phyloP scores from a whole-genome alignment of 2,113 vertebrate genomes.

The Charadrius vociferus region DNA sequence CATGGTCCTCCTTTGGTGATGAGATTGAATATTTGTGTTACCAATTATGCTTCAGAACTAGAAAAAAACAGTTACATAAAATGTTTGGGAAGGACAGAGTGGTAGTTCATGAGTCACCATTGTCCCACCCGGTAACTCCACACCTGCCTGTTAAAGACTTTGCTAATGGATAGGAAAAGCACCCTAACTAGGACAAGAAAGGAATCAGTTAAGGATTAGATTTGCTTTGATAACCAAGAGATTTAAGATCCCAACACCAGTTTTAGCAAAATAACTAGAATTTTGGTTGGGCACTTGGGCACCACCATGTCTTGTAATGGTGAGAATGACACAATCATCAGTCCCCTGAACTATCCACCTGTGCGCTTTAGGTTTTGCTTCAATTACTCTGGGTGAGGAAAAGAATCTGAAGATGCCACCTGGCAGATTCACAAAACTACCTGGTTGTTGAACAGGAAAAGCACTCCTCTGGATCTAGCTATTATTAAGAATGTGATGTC shows the following conservation, averaged over 20 bases:
- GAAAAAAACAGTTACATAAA: neutral
- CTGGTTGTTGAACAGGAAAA: neutral
- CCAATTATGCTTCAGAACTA: neutral
- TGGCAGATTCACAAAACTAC: neutral
- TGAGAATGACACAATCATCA: neutral
- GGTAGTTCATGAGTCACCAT: neutral
- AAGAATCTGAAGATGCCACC: neutral
- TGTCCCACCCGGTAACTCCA: neutral
- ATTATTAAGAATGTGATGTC: neutral
- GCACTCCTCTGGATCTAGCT: neutral
- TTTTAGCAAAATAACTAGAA: neutral
- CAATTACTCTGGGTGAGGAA: neutral
- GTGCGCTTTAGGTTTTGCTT: neutral
- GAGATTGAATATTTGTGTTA: neutral
- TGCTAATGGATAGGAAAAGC: neutral
- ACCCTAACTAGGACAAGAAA: neutral
- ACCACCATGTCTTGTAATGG: neutral
- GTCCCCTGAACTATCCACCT: neutral
- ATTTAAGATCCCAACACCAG: neutral
- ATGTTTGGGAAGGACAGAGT: neutral
- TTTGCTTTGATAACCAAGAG: neutral
- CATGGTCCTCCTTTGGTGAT: neutral
- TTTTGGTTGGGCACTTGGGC: neutral
- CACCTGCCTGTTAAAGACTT: neutral
- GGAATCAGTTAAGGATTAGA: neutral